Evolutionary conservation across 2,797 vertebrate species (phyloP).

Genomic region (Sebastes cheni): DNA sequence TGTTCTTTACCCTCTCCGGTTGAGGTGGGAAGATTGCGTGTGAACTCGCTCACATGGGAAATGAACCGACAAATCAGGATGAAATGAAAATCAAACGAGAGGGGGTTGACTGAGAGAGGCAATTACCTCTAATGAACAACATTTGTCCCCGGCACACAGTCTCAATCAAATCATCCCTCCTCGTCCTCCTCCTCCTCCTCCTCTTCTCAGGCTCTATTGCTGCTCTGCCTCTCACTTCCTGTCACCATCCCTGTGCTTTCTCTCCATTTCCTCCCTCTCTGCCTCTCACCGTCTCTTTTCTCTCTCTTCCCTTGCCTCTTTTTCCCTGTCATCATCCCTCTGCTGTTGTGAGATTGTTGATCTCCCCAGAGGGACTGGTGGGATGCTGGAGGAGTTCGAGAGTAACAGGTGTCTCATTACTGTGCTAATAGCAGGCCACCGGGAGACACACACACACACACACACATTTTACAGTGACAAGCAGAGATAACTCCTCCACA

Average conservation of each 20-base stretch:
- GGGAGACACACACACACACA: constrained; percentile 10
- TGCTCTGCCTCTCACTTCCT: constrained; percentile 1
- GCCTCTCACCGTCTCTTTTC: neutral
- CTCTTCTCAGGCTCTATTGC: constrained; percentile 1
- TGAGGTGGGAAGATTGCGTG: constrained; percentile 19
- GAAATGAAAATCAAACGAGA: constrained; percentile 48
- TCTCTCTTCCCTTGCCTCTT: neutral
- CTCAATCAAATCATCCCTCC: constrained; percentile 39
- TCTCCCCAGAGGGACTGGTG: constrained; percentile 41
- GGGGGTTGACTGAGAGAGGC: constrained; percentile 18
- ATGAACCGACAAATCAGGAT: constrained; percentile 41
- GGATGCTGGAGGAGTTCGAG: constrained; percentile 46
- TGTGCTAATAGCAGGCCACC: constrained; percentile 47
- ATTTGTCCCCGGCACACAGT: constrained; percentile 36
- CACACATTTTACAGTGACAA: constrained; percentile 21
- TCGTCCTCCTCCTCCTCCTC: neutral
- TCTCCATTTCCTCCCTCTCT: neutral
- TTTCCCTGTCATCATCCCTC: constrained; percentile 29
- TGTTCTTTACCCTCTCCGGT: neutral
- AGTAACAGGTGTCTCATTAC: constrained; percentile 71
- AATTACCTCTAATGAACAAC: constrained; percentile 50
- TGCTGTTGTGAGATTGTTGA: constrained; percentile 32
- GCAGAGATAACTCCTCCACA: constrained; percentile 44
- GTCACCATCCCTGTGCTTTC: constrained; percentile 10
- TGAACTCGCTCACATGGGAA: constrained; percentile 21